Percentiles rank a stretch among this genome's conserved stretches.
These are phyloP conservation scores for Hybos culiciformis DNA, from an alignment of 2,888 invertebrate genomes.

Conservation along the genomic window DNA sequence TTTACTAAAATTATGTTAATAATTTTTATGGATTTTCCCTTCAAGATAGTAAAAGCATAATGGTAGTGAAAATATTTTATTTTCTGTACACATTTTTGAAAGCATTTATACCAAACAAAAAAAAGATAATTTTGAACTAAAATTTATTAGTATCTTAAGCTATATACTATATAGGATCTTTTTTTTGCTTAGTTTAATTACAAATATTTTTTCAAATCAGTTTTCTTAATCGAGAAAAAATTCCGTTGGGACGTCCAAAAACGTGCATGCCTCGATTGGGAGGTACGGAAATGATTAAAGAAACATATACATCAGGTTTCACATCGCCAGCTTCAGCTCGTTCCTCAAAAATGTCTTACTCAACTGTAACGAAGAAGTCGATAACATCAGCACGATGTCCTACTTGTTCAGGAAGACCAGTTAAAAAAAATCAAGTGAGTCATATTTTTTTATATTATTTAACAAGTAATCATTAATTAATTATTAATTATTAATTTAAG, in stretches of 20 bases:
- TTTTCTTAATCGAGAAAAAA: constrained; percentile 30
- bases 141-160: too few relatives aligned
- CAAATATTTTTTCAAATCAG: too few relatives aligned
- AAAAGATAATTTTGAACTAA: neutral
- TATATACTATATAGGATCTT: too few relatives aligned
- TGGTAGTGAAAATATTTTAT: too few relatives aligned
- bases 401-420: constrained; percentile 28
- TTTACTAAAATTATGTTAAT: too few relatives aligned
- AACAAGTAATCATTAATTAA: too few relatives aligned
- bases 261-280: constrained; percentile 13
- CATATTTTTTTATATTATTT: neutral
- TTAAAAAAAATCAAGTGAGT: constrained; percentile 22
- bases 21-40: too few relatives aligned
- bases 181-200: too few relatives aligned
- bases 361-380: neutral
- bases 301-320: neutral
- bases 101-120: neutral
- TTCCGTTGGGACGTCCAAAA: constrained; percentile 25
- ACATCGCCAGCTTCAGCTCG: neutral
- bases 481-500: too few relatives aligned
- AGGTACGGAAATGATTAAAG: neutral
- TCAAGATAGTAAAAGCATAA: too few relatives aligned
- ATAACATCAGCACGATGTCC: constrained; percentile 24
- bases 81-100: too few relatives aligned
- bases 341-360: constrained; percentile 7